These are phyloP conservation scores for Paracanthobrama guichenoti DNA, from an alignment of 2,113 vertebrate genomes.

Conservation along the genomic window DNA sequence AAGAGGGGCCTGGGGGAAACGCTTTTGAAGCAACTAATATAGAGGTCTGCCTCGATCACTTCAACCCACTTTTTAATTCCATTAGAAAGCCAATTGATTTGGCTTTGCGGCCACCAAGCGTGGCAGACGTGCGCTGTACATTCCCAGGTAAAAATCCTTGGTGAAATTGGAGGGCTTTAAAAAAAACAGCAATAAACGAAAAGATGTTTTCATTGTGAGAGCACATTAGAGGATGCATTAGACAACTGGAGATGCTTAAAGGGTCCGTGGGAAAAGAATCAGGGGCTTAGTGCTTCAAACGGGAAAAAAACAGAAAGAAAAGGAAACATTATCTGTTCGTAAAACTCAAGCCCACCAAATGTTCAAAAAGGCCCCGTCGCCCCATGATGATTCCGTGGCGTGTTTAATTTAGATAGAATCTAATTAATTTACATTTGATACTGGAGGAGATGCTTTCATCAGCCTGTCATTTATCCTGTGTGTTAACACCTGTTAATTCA, in stretches of 20 bases:
- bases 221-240: conserved; percentile 47
- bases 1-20: conserved; percentile 57
- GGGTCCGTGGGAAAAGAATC: conserved; percentile 29
- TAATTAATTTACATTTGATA: conserved; percentile 59
- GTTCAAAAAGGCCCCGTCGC: conserved; percentile 30
- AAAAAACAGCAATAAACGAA: conserved; percentile 31
- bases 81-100: conserved; percentile 79
- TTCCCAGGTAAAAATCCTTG: conserved; percentile 52
- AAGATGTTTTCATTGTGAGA: conserved; percentile 44
- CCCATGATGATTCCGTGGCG: conserved; percentile 42
- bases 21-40: conserved; percentile 74
- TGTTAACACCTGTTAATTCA: conserved; percentile 61
- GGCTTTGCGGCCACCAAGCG: conserved; percentile 41
- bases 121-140: conserved; percentile 4
- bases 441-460: conserved; percentile 49
- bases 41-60: conserved; percentile 72
- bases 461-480: conserved; percentile 56
- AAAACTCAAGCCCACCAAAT: not conserved
- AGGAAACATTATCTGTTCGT: conserved; percentile 39
- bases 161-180: conserved; percentile 25
- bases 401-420: conserved; percentile 49
- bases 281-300: conserved; percentile 27
- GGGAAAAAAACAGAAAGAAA: not conserved
- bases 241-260: conserved; percentile 38
- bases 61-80: conserved; percentile 72